Conservation (phyloP, 2,113 vertebrate species). For the Cyanoderma ruficeps region DNA sequence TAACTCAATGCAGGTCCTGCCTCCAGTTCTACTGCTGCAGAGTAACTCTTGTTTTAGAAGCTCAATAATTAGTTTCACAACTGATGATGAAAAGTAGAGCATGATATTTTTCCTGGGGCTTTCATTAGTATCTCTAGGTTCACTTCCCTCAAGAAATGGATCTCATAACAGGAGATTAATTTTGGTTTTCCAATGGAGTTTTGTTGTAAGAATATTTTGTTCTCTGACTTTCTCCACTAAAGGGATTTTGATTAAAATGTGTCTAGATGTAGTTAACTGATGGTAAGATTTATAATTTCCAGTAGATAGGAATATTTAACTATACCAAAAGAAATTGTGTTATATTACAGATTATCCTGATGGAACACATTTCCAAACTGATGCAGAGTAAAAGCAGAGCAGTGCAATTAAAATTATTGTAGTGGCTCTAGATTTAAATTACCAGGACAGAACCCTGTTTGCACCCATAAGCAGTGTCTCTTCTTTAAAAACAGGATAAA, state of each 20-base stretch:
- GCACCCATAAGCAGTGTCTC: neutral
- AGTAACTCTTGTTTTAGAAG: neutral
- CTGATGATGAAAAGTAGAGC: neutral
- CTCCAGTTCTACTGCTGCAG: neutral
- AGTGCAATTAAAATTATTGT: neutral
- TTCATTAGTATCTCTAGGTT: neutral
- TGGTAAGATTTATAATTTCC: neutral
- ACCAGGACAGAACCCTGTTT: neutral
- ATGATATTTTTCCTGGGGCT: neutral
- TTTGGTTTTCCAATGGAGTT: neutral
- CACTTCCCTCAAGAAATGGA: neutral
- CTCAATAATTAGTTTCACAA: neutral
- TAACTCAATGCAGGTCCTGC: neutral
- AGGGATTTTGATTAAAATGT: constrained; percentile 2
- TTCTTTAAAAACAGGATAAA: neutral
- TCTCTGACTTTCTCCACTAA: neutral
- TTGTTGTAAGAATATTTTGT: neutral
- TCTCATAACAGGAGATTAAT: constrained; percentile 10
- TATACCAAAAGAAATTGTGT: neutral
- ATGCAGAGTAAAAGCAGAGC: neutral
- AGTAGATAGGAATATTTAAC: neutral
- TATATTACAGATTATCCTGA: neutral
- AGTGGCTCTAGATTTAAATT: neutral
- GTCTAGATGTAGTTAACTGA: neutral
- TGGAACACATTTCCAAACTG: neutral